phyloP scores from a whole-genome alignment of 35 echinoderm and acorn worm genomes.

The Acanthaster planci region DNA sequence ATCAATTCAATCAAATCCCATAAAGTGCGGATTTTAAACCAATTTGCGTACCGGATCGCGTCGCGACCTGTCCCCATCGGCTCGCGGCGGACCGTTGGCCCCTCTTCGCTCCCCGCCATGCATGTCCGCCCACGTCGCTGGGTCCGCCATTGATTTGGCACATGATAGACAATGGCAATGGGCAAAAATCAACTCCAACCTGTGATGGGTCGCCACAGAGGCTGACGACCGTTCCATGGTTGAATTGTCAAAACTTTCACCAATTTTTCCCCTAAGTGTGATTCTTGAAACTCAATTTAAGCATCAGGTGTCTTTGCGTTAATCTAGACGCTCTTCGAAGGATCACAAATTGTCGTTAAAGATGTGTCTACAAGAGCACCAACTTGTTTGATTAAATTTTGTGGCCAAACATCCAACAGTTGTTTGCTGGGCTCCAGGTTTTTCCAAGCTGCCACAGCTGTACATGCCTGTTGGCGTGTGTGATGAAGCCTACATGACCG shows the following conservation, averaged over 20 bases:
- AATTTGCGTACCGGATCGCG: constrained; percentile 19
- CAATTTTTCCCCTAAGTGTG: no score
- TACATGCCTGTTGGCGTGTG: not conserved
- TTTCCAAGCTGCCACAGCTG: not conserved
- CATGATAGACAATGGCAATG: not conserved
- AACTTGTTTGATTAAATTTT: no score
- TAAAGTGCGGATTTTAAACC: constrained; percentile 22
- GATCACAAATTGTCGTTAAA: no score
- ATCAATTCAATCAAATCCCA: constrained; percentile 17
- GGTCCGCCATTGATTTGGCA: constrained; percentile 12
- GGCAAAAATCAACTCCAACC: constrained; percentile 22
- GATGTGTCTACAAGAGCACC: no score
- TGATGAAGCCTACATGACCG: not conserved
- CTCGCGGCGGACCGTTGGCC: not conserved
- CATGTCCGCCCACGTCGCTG: no score
- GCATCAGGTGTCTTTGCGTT: no score
- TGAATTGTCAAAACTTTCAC: no score
- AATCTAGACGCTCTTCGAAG: no score
- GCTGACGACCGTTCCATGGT: no score
- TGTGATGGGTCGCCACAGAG: not conserved
- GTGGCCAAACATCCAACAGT: no score
- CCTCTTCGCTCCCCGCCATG: not conserved
- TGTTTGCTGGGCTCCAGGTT: not conserved
- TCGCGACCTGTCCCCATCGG: not conserved
- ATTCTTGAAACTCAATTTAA: no score